Evolutionary conservation across 2,888 invertebrate species (phyloP), one percentile per base, ranked within the genome.

Genomic region (Phaedon cochleariae): DNA sequence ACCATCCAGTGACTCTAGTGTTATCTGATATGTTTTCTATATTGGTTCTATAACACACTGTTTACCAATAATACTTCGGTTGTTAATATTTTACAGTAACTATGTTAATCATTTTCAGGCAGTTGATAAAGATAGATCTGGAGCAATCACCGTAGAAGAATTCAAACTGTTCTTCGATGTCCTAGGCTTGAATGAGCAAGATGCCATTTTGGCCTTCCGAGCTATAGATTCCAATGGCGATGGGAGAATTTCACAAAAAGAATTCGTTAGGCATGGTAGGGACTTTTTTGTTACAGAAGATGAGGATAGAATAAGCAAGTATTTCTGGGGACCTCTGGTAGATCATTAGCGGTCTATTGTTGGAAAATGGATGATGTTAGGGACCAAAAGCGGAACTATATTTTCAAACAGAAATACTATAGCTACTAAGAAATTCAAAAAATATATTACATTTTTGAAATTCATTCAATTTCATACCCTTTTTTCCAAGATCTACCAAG

Each of bases 251-350:
- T 90, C 90, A 18, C 80, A 89, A 63, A 89, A 92, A 79, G 94
- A 94, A 82, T 94, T 94, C 79, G 89, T 94, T 21, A 90, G 90
- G 77, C 86, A 93, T 64, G 94, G 94, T 22, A 89, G 91, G 66
- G 93, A 94, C 70, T 94, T 90, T 81, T 93, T 94, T 83, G 84
- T 90, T 58, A 90, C 92, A 0, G 92, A 94, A 79, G 91, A 94
- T 79, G 89, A 92, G 74, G 86, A 85, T 2, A 87, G 87, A 72
- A 90, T 93, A 66, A 94, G 94, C 75, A 93, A 91, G 84, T 90
- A 92, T 87, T 94, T 94, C 79, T 95, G 94, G 93, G 94, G 94
- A 29, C 94, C 94, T 7, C 85, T 94, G 54, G 86, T 87, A 63
- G 84, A 89, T 71, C 87, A 88, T 78, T 87, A 82, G 68, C 26